Evolutionary conservation across 2,113 vertebrate genomes (phyloP).

Genomic region (Pelmatolapia mariae): DNA sequence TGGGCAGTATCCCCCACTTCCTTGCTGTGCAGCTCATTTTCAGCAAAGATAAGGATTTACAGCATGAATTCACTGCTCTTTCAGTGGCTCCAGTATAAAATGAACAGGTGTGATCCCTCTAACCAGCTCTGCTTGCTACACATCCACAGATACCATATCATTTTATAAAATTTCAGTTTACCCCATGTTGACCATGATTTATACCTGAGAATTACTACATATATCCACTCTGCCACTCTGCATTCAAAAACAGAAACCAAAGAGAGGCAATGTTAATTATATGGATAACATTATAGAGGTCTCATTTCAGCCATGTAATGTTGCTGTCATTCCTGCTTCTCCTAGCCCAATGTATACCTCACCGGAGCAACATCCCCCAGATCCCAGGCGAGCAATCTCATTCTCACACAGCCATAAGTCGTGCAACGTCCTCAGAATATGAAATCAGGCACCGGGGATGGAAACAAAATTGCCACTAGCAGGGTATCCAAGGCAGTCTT

Average conservation of each 20-base stretch:
- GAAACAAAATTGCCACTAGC: constrained; percentile 38
- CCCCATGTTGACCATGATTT: constrained; percentile 37
- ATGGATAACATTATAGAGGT: constrained; percentile 51
- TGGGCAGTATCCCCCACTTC: constrained; percentile 21
- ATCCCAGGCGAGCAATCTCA: constrained; percentile 56
- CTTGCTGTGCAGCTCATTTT: constrained; percentile 34
- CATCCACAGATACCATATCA: not conserved
- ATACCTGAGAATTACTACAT: constrained; percentile 22
- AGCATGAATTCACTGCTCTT: constrained; percentile 19
- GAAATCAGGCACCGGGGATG: constrained; percentile 17
- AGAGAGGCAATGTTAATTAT: constrained; percentile 55
- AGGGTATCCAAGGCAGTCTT: constrained; percentile 29
- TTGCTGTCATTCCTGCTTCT: constrained; percentile 52
- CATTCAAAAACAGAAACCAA: constrained; percentile 19
- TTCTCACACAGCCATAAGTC: constrained; percentile 44
- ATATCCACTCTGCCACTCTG: constrained; percentile 10
- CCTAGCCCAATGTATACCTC: constrained; percentile 1
- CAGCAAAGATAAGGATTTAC: constrained; percentile 35
- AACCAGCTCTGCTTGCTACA: not conserved
- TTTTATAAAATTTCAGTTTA: constrained; percentile 35
- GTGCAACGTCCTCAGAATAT: constrained; percentile 44
- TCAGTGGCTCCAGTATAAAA: not conserved
- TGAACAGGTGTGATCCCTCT: not conserved
- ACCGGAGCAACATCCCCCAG: constrained; percentile 45
- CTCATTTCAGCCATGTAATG: constrained; percentile 60